Base-by-base conservation (phyloP, 2,888 invertebrate genomes). In the Meiosimyza decipiens region DNA sequence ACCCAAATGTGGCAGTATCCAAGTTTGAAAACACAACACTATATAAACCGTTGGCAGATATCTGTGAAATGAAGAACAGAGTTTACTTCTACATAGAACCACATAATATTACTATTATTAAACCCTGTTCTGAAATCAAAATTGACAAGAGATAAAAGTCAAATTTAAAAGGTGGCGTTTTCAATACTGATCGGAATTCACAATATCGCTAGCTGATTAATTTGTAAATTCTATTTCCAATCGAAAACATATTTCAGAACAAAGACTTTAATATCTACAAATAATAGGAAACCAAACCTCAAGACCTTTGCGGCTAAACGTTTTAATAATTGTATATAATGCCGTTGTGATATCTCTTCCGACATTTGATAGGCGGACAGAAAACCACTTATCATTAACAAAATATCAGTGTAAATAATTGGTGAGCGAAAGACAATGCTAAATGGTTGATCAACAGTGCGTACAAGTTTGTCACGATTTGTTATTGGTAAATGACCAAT, bases 391-490 rank as follows among this genome's bases (percentile, higher is more conserved):
- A 93, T 86, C 15, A 92, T 86, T 51, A 93, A 87, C 82, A 93
- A 91, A 76, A 91, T 89, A 82, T 93, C 93, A 2, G 91, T 91
- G 86, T 90, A 92, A 79, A 92, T 88, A 87, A 91, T 88, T 0
- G 92, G 91, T 13, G 90, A 89, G 63, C 92, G 89, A 73, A 91
- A 88, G 84, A 91, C 85, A 3, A 90, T 88, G 86, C 91, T 91
- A 2, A 90, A 72, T 0, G 91, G 90, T 70, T 89, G 89, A 79
- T 90, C 90, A 50, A 90, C 88, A 63, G 89, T 81, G 89, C 77
- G 80, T 5, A 85, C 82, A 6, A 86, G 77, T 62, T 81, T 81
- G 60, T 86, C 85, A 12, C 92, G 89, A 84, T 93, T 93, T 72
- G 90, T 89, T 78, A 90, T 90, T 1, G 93, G 92, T 80, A 90